phyloP scores from a whole-genome alignment of 2,888 invertebrate genomes.

The Drosophila multiciliata region DNA sequence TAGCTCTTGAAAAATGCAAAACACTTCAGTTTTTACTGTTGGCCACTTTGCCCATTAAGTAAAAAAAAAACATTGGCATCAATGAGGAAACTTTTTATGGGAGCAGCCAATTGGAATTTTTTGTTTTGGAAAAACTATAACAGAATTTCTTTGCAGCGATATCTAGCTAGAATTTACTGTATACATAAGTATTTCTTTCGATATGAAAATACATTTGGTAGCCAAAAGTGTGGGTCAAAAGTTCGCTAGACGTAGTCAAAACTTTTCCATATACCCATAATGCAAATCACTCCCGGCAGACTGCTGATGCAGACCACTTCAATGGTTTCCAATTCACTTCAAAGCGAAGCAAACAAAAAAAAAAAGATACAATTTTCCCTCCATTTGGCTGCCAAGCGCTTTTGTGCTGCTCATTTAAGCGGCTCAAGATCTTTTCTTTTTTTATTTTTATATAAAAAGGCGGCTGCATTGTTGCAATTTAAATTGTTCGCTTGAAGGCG shows the following conservation, averaged over 20 bases:
- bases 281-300: constrained; percentile 58
- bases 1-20: constrained; percentile 26
- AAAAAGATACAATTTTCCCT: constrained; percentile 21
- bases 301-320: constrained; percentile 61
- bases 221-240: constrained; percentile 67
- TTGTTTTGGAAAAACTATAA: background rate
- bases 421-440: constrained; percentile 47
- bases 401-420: constrained; percentile 33
- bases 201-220: constrained; percentile 16
- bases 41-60: constrained; percentile 20
- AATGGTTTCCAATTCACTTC: constrained; percentile 73
- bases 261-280: constrained; percentile 48
- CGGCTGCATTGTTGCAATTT: constrained; percentile 73
- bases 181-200: background rate
- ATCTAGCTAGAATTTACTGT: background rate
- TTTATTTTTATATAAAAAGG: constrained; percentile 35
- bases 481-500: constrained; percentile 52
- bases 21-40: constrained; percentile 29
- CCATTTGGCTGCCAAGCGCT: constrained; percentile 1
- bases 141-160: background rate
- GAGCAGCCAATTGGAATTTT: background rate
- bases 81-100: constrained; percentile 17
- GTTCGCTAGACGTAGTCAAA: constrained; percentile 68
- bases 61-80: constrained; percentile 15
- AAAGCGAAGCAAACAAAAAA: constrained; percentile 53